These are phyloP conservation scores for Escarpia spicata DNA, from an alignment of 2,888 invertebrate genomes.

Conservation along the genomic window DNA sequence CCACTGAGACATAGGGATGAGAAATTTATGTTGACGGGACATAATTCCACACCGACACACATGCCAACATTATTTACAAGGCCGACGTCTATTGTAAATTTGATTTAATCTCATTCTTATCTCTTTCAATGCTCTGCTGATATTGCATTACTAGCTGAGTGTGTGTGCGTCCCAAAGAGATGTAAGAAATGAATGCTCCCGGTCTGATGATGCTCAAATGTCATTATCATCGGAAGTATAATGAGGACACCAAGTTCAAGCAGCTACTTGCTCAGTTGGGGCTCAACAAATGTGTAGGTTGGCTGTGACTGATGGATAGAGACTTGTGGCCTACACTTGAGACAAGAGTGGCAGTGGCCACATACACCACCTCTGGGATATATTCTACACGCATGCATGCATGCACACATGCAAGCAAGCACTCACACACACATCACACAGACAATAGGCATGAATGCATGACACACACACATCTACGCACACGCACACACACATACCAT, in stretches of 20 bases:
- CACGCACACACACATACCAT: no score
- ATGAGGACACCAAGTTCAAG: background rate
- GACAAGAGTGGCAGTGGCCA: no score
- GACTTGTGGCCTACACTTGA: background rate
- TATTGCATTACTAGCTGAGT: background rate
- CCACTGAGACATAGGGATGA: background rate
- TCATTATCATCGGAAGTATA: background rate
- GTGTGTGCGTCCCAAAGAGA: background rate
- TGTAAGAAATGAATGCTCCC: background rate
- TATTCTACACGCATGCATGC: no score
- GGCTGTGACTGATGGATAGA: background rate
- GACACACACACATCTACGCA: no score
- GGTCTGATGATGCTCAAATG: background rate
- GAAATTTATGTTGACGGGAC: background rate
- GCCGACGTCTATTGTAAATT: constrained; percentile 4
- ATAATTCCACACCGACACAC: background rate
- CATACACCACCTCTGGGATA: no score
- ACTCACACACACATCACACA: no score
- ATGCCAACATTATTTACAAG: constrained; percentile 3
- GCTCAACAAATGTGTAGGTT: background rate
- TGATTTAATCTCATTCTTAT: background rate
- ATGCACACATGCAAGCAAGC: no score
- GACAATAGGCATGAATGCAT: no score
- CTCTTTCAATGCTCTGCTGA: background rate
- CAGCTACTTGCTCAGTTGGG: background rate